Conservation (phyloP, 2,888 invertebrate genomes). For the Agapostemon virescens region DNA sequence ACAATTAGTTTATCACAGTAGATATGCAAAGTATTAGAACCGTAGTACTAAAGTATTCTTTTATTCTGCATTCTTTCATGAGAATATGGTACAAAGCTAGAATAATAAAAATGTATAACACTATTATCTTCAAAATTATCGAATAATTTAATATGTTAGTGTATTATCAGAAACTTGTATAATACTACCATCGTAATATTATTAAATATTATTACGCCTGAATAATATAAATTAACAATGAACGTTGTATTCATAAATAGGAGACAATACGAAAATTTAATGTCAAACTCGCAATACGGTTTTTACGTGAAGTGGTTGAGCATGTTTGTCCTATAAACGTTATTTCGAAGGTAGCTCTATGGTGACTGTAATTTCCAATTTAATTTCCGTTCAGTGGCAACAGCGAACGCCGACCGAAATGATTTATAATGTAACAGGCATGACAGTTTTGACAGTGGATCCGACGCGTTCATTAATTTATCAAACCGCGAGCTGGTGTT, state of each 20-base stretch:
- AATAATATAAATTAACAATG: neutral
- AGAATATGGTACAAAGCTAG: no score
- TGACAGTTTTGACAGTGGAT: constrained; percentile 19
- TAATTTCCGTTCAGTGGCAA: neutral
- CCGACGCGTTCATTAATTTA: constrained; percentile 30
- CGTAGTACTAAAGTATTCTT: no score
- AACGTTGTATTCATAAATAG: neutral
- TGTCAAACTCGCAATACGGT: neutral
- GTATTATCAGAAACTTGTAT: no score
- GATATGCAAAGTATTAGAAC: no score
- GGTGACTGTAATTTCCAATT: constrained; percentile 1
- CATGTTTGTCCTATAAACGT: neutral
- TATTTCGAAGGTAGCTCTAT: neutral
- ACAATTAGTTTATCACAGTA: no score
- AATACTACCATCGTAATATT: no score
- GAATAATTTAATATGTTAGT: no score
- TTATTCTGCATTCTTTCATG: no score
- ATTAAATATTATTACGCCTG: neutral
- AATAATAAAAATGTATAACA: no score
- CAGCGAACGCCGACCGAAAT: neutral
- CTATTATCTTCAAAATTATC: no score
- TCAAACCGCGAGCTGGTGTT: constrained; percentile 22
- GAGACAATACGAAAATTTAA: neutral
- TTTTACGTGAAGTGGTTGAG: neutral
- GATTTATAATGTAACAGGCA: constrained; percentile 28